These are phyloP conservation scores for Ornithoptera alexandrae DNA, from an alignment of 2,888 invertebrate genomes.

Conservation along the genomic window DNA sequence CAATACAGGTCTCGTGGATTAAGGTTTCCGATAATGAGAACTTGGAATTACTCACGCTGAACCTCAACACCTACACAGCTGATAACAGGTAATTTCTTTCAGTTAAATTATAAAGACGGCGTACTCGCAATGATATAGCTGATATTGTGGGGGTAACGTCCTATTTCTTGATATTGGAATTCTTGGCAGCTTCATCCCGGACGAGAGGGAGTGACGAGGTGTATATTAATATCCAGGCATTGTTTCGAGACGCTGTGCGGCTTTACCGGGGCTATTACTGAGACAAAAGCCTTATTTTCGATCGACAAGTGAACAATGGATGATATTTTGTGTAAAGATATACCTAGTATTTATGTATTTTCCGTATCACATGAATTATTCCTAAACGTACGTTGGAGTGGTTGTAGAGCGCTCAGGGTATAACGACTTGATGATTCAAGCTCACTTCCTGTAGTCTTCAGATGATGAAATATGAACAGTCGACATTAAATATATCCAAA, in stretches of 20 bases:
- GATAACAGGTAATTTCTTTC: slow-evolving; percentile 73
- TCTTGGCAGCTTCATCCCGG: slow-evolving; percentile 14
- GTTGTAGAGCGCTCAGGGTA: too few relatives aligned
- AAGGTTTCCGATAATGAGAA: slow-evolving; percentile 82
- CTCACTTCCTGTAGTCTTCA: too few relatives aligned
- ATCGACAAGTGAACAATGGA: too few relatives aligned
- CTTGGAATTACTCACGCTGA: slow-evolving; percentile 83
- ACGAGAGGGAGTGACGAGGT: slow-evolving; percentile 11
- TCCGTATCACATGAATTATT: too few relatives aligned
- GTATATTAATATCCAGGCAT: slow-evolving; percentile 29
- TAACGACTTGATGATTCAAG: too few relatives aligned
- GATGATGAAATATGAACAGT: too few relatives aligned
- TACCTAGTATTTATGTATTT: too few relatives aligned
- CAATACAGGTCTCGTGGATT: slow-evolving; percentile 85
- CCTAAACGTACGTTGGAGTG: too few relatives aligned
- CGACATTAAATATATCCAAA: too few relatives aligned
- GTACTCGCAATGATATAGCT: not conserved
- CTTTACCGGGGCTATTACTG: not conserved
- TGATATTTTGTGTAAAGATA: too few relatives aligned
- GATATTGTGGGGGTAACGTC: slow-evolving; percentile 13
- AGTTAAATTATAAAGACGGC: not conserved
- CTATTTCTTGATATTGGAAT: slow-evolving; percentile 27
- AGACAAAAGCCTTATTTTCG: too few relatives aligned
- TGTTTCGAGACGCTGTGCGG: slow-evolving; percentile 24
- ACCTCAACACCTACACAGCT: slow-evolving; percentile 83